These are phyloP conservation scores for Apotomis betuletana DNA, from an alignment of 2,888 invertebrate species.

Conservation along the genomic window DNA sequence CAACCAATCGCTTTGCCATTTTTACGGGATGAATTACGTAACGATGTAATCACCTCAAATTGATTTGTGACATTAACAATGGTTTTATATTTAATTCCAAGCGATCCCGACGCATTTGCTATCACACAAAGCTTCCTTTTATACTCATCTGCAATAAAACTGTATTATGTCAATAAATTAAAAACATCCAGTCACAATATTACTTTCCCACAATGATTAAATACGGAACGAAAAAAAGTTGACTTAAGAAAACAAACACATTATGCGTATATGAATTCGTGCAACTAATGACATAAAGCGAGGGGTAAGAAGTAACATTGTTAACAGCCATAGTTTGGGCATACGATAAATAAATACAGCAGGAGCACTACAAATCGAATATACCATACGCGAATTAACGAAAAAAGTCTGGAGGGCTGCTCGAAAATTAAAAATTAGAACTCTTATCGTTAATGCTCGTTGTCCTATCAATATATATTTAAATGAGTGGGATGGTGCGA, in stretches of 20 bases:
- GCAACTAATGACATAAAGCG: constrained; percentile 81
- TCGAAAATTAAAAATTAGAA: too few species aligned
- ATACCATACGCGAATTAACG: too few species aligned
- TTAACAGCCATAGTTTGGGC: constrained; percentile 75
- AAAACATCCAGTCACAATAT: constrained; percentile 67
- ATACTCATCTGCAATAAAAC: constrained; percentile 55
- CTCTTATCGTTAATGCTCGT: too few species aligned
- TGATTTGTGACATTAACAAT: constrained; percentile 33
- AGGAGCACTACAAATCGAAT: constrained; percentile 1
- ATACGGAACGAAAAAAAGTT: constrained; percentile 59
- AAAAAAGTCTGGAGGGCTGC: too few species aligned
- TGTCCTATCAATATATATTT: too few species aligned
- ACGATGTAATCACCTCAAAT: constrained; percentile 20
- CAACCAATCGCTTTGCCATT: neutral
- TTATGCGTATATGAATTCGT: constrained; percentile 78
- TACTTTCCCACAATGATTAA: constrained; percentile 79
- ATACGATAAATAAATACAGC: constrained; percentile 12
- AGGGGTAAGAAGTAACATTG: constrained; percentile 79
- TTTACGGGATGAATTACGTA: neutral
- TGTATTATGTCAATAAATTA: constrained; percentile 63
- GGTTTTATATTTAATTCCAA: constrained; percentile 8
- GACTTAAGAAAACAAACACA: constrained; percentile 81
- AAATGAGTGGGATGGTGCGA: too few species aligned
- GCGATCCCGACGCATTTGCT: constrained; percentile 3
- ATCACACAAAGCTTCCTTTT: constrained; percentile 48